Conservation (phyloP, 35 echinoderm and acorn worm species). For the Heliocidaris tuberculata region DNA sequence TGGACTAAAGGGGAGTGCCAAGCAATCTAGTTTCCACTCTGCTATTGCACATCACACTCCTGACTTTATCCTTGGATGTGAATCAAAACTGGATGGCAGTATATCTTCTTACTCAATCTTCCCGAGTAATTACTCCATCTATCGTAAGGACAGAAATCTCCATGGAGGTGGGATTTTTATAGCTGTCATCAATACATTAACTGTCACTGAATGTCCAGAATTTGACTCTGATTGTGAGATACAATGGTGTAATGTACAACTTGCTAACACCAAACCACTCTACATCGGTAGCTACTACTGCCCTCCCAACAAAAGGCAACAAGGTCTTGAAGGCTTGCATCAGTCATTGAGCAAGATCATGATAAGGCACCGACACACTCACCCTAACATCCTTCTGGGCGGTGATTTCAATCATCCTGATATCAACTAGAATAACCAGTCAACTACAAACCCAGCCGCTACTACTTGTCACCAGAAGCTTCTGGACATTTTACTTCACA, state of each 20-base stretch:
- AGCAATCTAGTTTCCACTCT: neutral
- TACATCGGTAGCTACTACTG: slow-evolving; percentile 51
- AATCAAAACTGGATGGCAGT: slow-evolving; percentile 55
- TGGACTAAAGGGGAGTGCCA: slow-evolving; percentile 12
- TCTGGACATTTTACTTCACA: neutral
- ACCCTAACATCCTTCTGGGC: too few relatives aligned
- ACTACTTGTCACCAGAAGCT: neutral
- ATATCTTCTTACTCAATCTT: slow-evolving; percentile 53
- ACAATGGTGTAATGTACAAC: slow-evolving; percentile 14
- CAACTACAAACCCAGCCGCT: neutral
- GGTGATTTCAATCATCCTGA: neutral
- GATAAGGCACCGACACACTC: neutral
- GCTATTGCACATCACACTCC: slow-evolving; percentile 28
- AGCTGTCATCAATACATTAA: slow-evolving; percentile 39
- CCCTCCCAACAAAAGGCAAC: neutral
- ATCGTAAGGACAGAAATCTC: slow-evolving; percentile 52
- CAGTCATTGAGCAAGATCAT: slow-evolving; percentile 25
- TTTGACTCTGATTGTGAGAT: slow-evolving; percentile 44
- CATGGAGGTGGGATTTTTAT: slow-evolving; percentile 69
- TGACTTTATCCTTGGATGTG: slow-evolving; percentile 62
- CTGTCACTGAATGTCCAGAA: neutral
- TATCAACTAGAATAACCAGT: neutral
- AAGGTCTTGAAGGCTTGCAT: neutral
- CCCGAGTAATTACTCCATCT: slow-evolving; percentile 50
- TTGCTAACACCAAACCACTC: slow-evolving; percentile 37